Conservation (phyloP, 2,797 vertebrate genomes). For the Ficedula albicollis region DNA sequence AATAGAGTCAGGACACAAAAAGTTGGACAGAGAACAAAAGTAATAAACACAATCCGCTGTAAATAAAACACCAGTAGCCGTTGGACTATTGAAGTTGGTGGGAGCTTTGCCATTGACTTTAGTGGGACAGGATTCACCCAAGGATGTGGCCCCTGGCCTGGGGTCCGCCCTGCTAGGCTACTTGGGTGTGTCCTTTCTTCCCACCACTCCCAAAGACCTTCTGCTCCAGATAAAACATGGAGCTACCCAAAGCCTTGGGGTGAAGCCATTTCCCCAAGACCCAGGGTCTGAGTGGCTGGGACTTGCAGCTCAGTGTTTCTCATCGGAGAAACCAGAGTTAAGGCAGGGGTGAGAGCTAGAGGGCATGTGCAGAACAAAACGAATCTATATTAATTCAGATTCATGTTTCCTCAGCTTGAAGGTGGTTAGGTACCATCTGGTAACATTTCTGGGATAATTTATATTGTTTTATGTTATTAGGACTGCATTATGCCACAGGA, state of each 20-base stretch:
- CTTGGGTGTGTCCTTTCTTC: background rate
- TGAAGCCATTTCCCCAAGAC: background rate
- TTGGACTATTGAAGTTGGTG: conserved; percentile 39
- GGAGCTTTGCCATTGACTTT: background rate
- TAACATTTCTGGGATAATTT: background rate
- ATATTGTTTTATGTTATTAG: background rate
- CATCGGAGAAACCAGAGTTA: accelerated
- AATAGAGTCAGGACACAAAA: conserved; percentile 26
- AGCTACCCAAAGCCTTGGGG: background rate
- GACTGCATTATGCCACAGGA: background rate
- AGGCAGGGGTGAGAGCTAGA: background rate
- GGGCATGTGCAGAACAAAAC: background rate
- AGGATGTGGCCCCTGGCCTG: conserved; percentile 7
- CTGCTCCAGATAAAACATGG: background rate
- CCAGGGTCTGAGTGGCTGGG: accelerated
- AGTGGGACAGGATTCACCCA: background rate
- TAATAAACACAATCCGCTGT: conserved; percentile 16
- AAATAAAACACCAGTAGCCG: conserved; percentile 30
- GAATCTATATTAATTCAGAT: background rate
- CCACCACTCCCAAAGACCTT: background rate
- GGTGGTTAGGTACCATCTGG: background rate
- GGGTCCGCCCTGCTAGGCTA: background rate
- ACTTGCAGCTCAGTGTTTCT: background rate
- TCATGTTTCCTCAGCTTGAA: background rate
- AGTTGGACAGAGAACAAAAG: conserved; percentile 53